These are phyloP conservation scores for Acrossocheilus fasciatus DNA, from an alignment of 2,797 vertebrate species.

Conservation along the genomic window DNA sequence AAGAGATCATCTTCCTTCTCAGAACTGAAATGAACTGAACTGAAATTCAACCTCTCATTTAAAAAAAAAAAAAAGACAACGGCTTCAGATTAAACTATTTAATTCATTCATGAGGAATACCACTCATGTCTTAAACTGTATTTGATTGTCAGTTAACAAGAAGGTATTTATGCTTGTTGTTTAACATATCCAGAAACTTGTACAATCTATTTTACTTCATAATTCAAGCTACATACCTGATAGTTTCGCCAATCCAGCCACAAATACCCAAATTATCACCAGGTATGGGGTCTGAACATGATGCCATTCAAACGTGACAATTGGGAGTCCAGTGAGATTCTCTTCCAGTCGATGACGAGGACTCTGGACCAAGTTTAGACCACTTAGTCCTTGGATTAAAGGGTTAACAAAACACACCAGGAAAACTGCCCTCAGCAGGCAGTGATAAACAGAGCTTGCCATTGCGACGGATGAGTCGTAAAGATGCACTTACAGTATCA, in stretches of 20 bases:
- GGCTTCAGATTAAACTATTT: background rate
- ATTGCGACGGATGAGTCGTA: slow-evolving; percentile 45
- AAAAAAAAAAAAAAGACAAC: background rate
- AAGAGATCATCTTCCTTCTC: slow-evolving; percentile 16
- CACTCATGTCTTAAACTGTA: no score
- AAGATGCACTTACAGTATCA: background rate
- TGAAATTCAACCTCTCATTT: background rate
- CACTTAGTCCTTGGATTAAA: slow-evolving; percentile 13
- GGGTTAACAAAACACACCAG: slow-evolving; percentile 52
- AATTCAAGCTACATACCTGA: slow-evolving; percentile 70
- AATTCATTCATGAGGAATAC: background rate
- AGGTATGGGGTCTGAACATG: slow-evolving; percentile 73
- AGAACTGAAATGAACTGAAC: background rate
- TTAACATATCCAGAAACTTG: no score
- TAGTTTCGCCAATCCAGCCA: slow-evolving; percentile 73
- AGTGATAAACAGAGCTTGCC: slow-evolving; percentile 7
- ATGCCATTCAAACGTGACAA: slow-evolving; percentile 75
- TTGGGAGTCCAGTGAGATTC: slow-evolving; percentile 61
- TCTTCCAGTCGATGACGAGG: slow-evolving; percentile 2
- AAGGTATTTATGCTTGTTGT: no score
- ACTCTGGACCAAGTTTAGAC: background rate
- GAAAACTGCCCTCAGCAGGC: slow-evolving; percentile 61
- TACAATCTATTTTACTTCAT: background rate
- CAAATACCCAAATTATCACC: slow-evolving; percentile 74
- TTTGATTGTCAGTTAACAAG: no score